Conservation (phyloP, 1,140 invertebrate species). For the Drosophila pectinifera region DNA sequence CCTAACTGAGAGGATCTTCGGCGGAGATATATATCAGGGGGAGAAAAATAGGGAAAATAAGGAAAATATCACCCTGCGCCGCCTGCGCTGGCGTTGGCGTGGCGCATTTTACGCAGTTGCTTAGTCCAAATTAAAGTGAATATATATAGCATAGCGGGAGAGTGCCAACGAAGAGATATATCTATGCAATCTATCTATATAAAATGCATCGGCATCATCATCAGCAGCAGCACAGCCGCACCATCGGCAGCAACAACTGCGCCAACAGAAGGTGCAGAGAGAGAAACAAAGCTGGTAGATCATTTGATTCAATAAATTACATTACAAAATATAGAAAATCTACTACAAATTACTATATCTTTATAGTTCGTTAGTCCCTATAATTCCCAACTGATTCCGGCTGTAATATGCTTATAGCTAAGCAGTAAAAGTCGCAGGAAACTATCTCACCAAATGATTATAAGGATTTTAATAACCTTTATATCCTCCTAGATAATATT, state of each 20-base stretch:
- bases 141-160: conserved; percentile 45
- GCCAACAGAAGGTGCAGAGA: conserved; percentile 21
- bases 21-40: conserved; percentile 1
- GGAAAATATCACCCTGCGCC: conserved; percentile 35
- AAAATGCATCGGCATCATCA: conserved; percentile 57
- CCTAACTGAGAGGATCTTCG: conserved; percentile 63
- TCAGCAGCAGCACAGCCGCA: conserved; percentile 17
- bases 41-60: conserved; percentile 4
- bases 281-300: neutral
- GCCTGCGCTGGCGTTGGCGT: conserved; percentile 66
- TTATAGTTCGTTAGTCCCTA: no score
- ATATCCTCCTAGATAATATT: no score
- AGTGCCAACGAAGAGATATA: conserved; percentile 60
- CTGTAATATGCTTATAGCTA: no score
- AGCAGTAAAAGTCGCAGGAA: no score
- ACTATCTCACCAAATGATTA: no score
- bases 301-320: neutral
- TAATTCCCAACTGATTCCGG: no score
- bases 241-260: conserved; percentile 34
- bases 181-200: conserved; percentile 67
- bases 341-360: no score
- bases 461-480: no score
- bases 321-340: neutral
- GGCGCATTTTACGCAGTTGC: conserved; percentile 75
- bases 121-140: conserved; percentile 74